A percentile compares a stretch with the other conserved stretches of the same genome.
These are phyloP conservation scores for Cantharis rufa DNA, from an alignment of 2,888 invertebrate species.

Conservation along the genomic window DNA sequence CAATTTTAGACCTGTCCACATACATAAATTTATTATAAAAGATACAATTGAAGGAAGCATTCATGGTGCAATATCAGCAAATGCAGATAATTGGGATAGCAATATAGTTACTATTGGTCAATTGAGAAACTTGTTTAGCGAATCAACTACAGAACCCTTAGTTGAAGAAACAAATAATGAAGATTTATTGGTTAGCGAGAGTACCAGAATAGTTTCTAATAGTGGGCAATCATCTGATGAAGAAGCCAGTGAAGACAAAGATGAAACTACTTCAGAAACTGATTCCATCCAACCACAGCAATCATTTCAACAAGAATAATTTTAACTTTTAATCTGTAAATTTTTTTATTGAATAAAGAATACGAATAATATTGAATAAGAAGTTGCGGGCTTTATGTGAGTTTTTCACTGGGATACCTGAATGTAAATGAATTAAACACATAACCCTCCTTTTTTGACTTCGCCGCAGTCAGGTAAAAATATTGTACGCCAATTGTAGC, in stretches of 20 bases:
- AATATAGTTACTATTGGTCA: constrained; percentile 55
- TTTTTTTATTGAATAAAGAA: background rate
- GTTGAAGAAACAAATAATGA: background rate
- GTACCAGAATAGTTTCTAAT: background rate
- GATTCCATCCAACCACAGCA: background rate
- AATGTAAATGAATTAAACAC: too few relatives aligned
- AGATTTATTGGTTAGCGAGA: background rate
- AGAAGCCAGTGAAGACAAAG: background rate
- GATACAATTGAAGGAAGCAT: constrained; percentile 75
- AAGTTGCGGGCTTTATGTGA: too few relatives aligned
- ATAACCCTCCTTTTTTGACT: too few relatives aligned
- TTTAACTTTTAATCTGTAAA: background rate
- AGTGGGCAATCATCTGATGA: background rate
- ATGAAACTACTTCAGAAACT: background rate
- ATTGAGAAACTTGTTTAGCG: constrained; percentile 51
- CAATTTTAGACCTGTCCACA: constrained; percentile 62
- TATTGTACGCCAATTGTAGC: too few relatives aligned
- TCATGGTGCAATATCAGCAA: constrained; percentile 56
- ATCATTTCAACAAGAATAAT: background rate
- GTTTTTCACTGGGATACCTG: too few relatives aligned
- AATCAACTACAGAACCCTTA: background rate
- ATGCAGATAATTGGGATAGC: constrained; percentile 54
- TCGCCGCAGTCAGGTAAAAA: too few relatives aligned
- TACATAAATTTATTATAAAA: constrained; percentile 71
- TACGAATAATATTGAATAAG: background rate